These are phyloP conservation scores for Ylistrum balloti DNA, from an alignment of 1,140 invertebrate species.

Conservation along the genomic window DNA sequence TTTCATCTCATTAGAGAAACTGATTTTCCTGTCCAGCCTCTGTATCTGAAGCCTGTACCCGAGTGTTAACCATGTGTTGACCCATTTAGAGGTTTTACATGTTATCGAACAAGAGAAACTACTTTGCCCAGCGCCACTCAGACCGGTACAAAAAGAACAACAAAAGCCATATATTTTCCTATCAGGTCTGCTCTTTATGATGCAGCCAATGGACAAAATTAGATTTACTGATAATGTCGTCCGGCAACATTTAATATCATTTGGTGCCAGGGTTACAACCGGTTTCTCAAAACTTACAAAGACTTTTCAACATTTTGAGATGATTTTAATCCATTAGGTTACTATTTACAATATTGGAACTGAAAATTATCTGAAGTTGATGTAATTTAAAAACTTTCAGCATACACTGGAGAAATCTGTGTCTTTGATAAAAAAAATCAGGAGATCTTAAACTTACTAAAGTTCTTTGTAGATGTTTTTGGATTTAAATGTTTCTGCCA, in stretches of 20 bases:
- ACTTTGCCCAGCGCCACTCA: not conserved
- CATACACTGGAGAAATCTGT: too few relatives aligned
- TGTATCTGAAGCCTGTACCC: not conserved
- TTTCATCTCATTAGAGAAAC: slow-evolving; percentile 26
- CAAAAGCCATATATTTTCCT: not conserved
- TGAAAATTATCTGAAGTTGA: not conserved
- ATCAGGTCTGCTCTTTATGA: not conserved
- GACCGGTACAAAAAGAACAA: not conserved
- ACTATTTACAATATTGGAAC: not conserved
- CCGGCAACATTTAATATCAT: not conserved
- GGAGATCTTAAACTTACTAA: too few relatives aligned
- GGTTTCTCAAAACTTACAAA: not conserved
- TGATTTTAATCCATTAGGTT: not conserved
- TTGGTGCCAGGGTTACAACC: not conserved
- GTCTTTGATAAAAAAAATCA: too few relatives aligned
- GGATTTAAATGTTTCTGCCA: too few relatives aligned
- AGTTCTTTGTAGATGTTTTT: too few relatives aligned
- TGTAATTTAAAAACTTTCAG: not conserved
- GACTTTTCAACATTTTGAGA: not conserved
- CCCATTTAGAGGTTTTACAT: not conserved
- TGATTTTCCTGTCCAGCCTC: not conserved
- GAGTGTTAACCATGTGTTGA: not conserved
- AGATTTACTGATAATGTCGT: not conserved
- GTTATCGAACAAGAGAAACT: not conserved
- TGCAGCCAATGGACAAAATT: not conserved